Conservation (phyloP, 2,113 vertebrate genomes). For the Ctenomys sociabilis region DNA sequence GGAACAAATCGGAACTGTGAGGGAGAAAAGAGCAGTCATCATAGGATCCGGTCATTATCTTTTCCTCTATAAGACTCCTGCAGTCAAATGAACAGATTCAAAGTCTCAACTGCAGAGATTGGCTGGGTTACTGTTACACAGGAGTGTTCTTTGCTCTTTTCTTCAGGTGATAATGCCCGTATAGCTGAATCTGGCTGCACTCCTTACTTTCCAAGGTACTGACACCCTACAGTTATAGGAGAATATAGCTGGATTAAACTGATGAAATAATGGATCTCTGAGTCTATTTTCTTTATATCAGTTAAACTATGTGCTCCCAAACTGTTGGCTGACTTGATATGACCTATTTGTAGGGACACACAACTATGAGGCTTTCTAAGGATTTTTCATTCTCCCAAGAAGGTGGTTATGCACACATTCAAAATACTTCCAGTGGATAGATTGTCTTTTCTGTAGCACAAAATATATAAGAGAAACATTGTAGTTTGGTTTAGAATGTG, state of each 20-base stretch:
- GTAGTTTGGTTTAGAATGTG: background rate
- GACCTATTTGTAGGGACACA: background rate
- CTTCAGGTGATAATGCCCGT: background rate
- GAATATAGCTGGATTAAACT: background rate
- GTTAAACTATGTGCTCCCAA: background rate
- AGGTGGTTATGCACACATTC: no score
- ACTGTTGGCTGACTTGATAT: background rate
- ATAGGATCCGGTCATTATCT: rapidly evolving
- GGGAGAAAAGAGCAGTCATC: background rate
- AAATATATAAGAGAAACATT: background rate
- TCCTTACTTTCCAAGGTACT: background rate
- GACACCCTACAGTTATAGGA: background rate
- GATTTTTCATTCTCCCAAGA: background rate
- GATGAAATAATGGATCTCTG: background rate
- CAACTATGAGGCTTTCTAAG: background rate
- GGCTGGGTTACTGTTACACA: background rate
- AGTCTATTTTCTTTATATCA: background rate
- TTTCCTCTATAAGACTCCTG: background rate
- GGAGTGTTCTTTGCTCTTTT: background rate
- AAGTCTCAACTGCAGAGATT: background rate
- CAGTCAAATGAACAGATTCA: background rate
- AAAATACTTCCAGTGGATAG: no score
- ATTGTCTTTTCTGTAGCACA: background rate
- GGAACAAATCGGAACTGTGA: background rate
- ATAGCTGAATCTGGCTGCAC: background rate